Evolutionary conservation across 2,797 vertebrate species (phyloP), one percentile per base, ranked within the genome.

Genomic region (Loriculus beryllinus): DNA sequence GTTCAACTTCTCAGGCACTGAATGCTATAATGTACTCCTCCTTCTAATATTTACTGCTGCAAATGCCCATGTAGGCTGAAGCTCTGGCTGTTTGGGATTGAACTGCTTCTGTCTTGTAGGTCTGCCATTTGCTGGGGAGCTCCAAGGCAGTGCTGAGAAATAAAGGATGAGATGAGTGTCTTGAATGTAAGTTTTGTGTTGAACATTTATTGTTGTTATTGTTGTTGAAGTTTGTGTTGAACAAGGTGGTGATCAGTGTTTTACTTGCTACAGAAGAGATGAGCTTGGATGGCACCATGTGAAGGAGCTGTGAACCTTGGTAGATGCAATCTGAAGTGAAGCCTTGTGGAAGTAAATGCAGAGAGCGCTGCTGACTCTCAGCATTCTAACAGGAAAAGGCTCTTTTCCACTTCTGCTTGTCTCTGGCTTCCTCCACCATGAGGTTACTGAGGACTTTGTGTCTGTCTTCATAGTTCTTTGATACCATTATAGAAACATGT

Each of bases 281-380:
- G 48, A 77, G 45, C 4, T 25, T 0, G 3, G 54, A 51, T 26
- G 35, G 31, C 51, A 25, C 67, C 0, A 1, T 1, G 3, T 49
- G 48, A 52, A 65, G 69, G 48, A 77, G 54, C 57, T 85, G 60
- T 75, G 62, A 71, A 54, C 64, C 18, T 72, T 57, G 63, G 74
- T 77, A 63, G 74, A 23, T 33, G 48, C 18, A n/a, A 2, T 43
- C 39, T 63, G 37, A 64, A 51, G 57, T 9, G 68, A 82, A 90
- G 49, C 65, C 71, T 70, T 31, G 54, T 23, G 76, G 82, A 79
- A 62, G 37, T 42, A 86, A 57, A 71, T 1, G 8, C 21, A 22
- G 70, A 25, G 29, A 8, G 29, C 6, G 33, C 79, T 80, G 85
- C 84, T 95, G 90, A 86, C 65, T 92, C 56, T 82, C 0, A 47